Percentiles rank a stretch among this genome's conserved stretches.
Conservation (phyloP, 1,140 invertebrate species). For the Megalopta genalis region DNA sequence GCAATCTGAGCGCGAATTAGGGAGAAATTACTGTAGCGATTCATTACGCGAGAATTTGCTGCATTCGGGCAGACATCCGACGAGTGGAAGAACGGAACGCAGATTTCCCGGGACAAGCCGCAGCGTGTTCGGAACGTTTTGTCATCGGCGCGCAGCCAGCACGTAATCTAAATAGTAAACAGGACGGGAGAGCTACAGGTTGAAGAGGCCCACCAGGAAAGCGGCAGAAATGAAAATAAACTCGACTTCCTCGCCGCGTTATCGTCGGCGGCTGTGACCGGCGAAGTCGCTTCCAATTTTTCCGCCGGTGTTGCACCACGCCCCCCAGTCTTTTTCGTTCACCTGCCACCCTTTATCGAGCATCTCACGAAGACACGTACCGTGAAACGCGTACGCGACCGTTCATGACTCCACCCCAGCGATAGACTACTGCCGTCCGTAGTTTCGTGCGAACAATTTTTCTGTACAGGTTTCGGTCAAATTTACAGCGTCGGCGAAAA, state of each 20-base stretch:
- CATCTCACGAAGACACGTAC: slow-evolving; percentile 27
- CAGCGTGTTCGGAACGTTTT: slow-evolving; percentile 47
- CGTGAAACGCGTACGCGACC: slow-evolving; percentile 42
- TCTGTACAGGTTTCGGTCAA: background rate
- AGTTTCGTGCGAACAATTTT: slow-evolving; percentile 38
- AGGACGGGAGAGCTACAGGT: slow-evolving; percentile 60
- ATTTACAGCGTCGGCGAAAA: background rate
- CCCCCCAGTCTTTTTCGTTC: background rate
- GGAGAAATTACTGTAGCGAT: no score
- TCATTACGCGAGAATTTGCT: background rate
- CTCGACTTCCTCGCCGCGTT: slow-evolving; percentile 48
- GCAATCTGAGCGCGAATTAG: no score
- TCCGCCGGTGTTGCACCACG: slow-evolving; percentile 3
- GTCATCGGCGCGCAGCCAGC: slow-evolving; percentile 49
- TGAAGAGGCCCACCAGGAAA: slow-evolving; percentile 28
- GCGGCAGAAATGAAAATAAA: slow-evolving; percentile 58
- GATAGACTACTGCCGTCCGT: slow-evolving; percentile 8
- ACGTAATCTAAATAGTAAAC: slow-evolving; percentile 65
- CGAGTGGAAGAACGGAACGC: slow-evolving; percentile 1
- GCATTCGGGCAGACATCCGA: background rate
- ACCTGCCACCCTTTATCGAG: slow-evolving; percentile 45
- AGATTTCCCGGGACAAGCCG: background rate
- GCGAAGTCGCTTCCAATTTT: slow-evolving; percentile 30
- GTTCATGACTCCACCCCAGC: slow-evolving; percentile 16
- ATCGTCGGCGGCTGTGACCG: slow-evolving; percentile 43